Conservation (phyloP, 2,113 vertebrate genomes). For the Proterorhinus semilunaris region DNA sequence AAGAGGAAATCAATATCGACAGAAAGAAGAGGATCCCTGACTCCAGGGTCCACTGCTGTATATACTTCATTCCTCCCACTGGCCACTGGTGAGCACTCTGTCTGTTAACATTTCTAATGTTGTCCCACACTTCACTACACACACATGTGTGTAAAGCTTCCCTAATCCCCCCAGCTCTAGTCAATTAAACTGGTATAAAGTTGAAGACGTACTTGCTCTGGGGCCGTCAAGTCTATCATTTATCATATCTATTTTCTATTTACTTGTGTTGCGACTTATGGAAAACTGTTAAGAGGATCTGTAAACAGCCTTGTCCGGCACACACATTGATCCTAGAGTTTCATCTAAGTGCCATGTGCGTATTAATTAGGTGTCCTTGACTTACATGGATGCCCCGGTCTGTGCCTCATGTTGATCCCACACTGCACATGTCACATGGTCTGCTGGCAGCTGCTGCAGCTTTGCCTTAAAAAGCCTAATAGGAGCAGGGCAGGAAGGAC, state of each 20-base stretch:
- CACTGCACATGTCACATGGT: slow-evolving; percentile 57
- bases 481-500: slow-evolving; percentile 36
- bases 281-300: slow-evolving; percentile 45
- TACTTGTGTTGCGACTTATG: slow-evolving; percentile 33
- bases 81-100: slow-evolving; percentile 86
- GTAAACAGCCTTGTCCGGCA: slow-evolving; percentile 13
- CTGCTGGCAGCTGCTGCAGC: slow-evolving; percentile 53
- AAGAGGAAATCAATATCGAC: slow-evolving; percentile 95
- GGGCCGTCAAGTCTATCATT: slow-evolving; percentile 22
- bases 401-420: slow-evolving; percentile 53
- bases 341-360: slow-evolving; percentile 17
- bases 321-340: slow-evolving; percentile 7
- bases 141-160: too few relatives aligned
- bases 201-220: too few relatives aligned
- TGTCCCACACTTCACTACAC: neutral
- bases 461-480: slow-evolving; percentile 52
- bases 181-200: too few relatives aligned
- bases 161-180: too few relatives aligned
- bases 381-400: slow-evolving; percentile 17
- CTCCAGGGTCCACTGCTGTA: slow-evolving; percentile 96
- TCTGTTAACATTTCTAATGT: neutral
- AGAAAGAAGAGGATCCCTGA: slow-evolving; percentile 95
- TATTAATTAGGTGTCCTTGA: slow-evolving; percentile 40
- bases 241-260: slow-evolving; percentile 10
- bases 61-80: slow-evolving; percentile 98